A percentile compares a stretch with the other conserved stretches of the same genome.
phyloP scores from a whole-genome alignment of 2,113 vertebrate species.

The Rhipidura dahli region DNA sequence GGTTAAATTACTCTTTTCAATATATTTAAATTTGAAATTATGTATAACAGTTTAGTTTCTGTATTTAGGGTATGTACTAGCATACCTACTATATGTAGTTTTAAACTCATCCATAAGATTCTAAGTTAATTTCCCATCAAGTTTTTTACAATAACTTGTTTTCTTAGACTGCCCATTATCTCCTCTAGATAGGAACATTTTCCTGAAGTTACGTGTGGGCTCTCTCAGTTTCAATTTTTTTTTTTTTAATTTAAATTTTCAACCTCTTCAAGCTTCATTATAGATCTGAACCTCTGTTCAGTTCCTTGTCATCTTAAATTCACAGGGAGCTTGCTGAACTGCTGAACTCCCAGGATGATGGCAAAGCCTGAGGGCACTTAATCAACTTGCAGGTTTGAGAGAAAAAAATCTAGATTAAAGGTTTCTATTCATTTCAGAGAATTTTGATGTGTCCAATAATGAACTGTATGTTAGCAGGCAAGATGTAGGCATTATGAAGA shows the following conservation, averaged over 20 bases:
- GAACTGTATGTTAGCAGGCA: not conserved
- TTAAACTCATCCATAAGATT: not conserved
- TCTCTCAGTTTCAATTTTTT: not conserved
- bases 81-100: not conserved
- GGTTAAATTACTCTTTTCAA: not conserved
- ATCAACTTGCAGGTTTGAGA: not conserved
- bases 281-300: not conserved
- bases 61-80: not conserved
- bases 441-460: not conserved
- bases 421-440: not conserved
- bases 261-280: not conserved
- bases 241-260: not conserved
- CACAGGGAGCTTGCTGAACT: not conserved
- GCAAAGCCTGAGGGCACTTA: not conserved
- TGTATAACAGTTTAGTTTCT: not conserved
- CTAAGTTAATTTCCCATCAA: not conserved
- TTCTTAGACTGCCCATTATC: not conserved
- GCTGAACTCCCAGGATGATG: not conserved
- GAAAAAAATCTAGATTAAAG: not conserved
- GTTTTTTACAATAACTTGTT: not conserved
- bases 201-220: not conserved
- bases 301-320: not conserved
- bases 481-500: accelerated
- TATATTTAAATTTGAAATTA: not conserved
- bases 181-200: not conserved